These are phyloP conservation scores for Drosophila neotestacea DNA, from an alignment of 2,888 invertebrate species.

Conservation along the genomic window DNA sequence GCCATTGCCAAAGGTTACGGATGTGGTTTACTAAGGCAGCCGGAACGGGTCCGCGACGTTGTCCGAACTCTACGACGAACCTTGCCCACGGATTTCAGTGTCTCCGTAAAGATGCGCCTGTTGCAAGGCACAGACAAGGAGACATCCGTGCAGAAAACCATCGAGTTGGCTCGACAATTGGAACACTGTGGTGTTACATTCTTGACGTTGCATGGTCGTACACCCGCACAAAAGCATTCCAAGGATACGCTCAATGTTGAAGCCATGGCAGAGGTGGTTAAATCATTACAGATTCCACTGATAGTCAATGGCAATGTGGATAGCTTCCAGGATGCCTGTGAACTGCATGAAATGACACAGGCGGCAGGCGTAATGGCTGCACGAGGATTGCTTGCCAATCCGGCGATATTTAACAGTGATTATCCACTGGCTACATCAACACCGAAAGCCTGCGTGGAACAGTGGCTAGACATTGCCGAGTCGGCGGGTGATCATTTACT, in stretches of 20 bases:
- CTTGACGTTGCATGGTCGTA: slow-evolving; percentile 96
- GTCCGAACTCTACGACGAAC: slow-evolving; percentile 91
- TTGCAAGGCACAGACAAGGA: slow-evolving; percentile 56
- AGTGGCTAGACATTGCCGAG: slow-evolving; percentile 92
- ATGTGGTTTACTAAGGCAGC: slow-evolving; percentile 92
- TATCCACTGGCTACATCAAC: slow-evolving; percentile 85
- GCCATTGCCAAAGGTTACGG: slow-evolving; percentile 96
- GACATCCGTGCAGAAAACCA: slow-evolving; percentile 87
- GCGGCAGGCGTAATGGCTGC: slow-evolving; percentile 97
- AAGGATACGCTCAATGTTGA: slow-evolving; percentile 90
- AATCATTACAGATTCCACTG: slow-evolving; percentile 90
- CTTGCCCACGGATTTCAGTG: slow-evolving; percentile 90
- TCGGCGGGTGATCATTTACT: slow-evolving; percentile 88
- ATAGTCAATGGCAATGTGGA: slow-evolving; percentile 97
- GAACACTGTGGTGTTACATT: slow-evolving; percentile 95
- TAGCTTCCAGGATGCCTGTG: slow-evolving; percentile 89
- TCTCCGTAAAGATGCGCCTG: slow-evolving; percentile 97
- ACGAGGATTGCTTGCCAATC: slow-evolving; percentile 95
- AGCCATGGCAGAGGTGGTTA: slow-evolving; percentile 89
- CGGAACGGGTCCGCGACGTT: slow-evolving; percentile 93
- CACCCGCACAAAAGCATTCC: slow-evolving; percentile 90
- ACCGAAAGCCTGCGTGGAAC: slow-evolving; percentile 91
- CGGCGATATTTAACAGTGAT: slow-evolving; percentile 90
- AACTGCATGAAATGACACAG: slow-evolving; percentile 88
- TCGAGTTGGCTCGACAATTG: slow-evolving; percentile 92